phyloP scores from a whole-genome alignment of 2,113 vertebrate species.

The Semnornis frantzii region DNA sequence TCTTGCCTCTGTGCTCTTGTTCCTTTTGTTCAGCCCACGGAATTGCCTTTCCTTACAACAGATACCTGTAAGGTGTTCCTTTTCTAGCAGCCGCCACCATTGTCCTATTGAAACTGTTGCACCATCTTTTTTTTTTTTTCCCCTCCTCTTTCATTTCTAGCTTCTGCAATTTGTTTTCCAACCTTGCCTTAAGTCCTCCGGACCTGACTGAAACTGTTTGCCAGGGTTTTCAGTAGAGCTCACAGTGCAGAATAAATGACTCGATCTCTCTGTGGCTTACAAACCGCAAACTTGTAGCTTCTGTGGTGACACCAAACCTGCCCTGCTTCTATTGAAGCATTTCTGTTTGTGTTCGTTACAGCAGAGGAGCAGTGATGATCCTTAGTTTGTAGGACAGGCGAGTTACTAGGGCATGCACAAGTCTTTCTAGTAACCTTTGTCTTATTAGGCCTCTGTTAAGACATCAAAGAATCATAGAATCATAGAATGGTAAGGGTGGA shows the following conservation, averaged over 20 bases:
- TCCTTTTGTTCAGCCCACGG: not conserved
- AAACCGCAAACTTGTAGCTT: not conserved
- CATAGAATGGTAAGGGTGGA: too few species aligned
- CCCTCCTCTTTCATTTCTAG: not conserved
- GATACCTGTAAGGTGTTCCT: rapidly evolving
- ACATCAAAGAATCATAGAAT: too few species aligned
- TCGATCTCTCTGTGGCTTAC: not conserved
- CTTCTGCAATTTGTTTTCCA: not conserved
- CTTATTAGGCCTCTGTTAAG: not conserved
- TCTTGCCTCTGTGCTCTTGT: not conserved
- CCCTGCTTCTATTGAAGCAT: not conserved
- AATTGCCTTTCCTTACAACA: not conserved
- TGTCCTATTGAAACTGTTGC: not conserved
- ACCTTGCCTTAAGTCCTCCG: not conserved
- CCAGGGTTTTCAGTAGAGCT: not conserved
- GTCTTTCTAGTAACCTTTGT: not conserved
- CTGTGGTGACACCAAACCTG: not conserved
- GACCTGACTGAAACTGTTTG: not conserved
- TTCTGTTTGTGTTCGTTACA: not conserved
- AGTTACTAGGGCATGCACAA: not conserved
- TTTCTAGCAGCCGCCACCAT: not conserved
- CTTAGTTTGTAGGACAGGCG: not conserved
- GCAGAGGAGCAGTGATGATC: not conserved
- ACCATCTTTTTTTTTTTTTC: not conserved
- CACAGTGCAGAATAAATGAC: not conserved